Evolutionary conservation across 1,140 invertebrate genomes (phyloP), one percentile per base, ranked within the genome.

Genomic region (Akabosia matsudoensis): DNA sequence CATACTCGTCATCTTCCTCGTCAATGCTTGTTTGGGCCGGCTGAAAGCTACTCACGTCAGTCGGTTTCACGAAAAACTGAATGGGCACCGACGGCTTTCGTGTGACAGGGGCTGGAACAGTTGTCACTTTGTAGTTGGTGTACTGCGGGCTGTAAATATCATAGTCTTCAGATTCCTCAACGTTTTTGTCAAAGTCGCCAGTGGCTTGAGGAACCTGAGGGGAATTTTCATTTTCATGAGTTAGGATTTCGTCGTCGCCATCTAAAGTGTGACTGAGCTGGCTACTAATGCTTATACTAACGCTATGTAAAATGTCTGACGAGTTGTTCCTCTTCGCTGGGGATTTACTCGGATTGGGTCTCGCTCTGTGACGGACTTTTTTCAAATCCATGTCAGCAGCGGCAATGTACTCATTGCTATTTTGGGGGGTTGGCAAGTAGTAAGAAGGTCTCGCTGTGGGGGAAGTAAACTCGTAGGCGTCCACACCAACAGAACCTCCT

Each of bases 271-370:
- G 61, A 67, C 24, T 67, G 7, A 67, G 10, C 31, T 30, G 28
- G n/a, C 61, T 67, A 67, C 61, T 67, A 30, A 67, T 67, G 61
- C 61, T 67, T 30, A 67, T 67, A 30, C 61, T 67, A 13, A 67
- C 61, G n/a, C 61, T 67, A 31, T 67, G 61, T 22, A 67, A 30
- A 67, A 67, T 67, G 31, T 67, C 61, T 30, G 61, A 67, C 31
- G 61, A 67, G 28, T 30, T 67, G 22, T 67, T 67, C 1, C 37
- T 18, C 18, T 67, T 31, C 2, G 30, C 28, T 10, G 24, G 4
- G 14, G 13, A 30, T 24, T 13, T 10, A 67, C 26, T 7, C 28
- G 61, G 61, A 7, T 67, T 24, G 54, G 10, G 28, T 30, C 37
- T 7, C 37, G 37, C 18, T 45, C 37, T 45, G 18, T 7, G 61